These are phyloP conservation scores for Ianthella basta DNA, from an alignment of 37 sponge, comb jelly and placozoan species.

Conservation along the genomic window DNA sequence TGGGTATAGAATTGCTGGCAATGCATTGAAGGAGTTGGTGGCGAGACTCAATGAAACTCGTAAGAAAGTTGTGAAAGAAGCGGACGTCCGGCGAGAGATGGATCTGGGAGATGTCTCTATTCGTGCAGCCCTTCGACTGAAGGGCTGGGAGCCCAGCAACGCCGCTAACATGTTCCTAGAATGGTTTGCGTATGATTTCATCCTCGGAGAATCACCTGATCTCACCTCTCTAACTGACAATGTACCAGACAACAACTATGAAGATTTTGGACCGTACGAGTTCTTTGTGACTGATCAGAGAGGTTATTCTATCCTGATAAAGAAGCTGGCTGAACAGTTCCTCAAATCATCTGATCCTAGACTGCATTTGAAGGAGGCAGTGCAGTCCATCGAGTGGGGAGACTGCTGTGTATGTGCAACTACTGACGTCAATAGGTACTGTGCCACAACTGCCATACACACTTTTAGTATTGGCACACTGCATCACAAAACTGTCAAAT, in stretches of 20 bases:
- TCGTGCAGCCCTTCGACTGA: not conserved
- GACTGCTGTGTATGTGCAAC: constrained; percentile 62
- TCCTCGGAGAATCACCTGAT: constrained; percentile 20
- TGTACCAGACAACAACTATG: not conserved
- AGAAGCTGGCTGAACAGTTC: constrained; percentile 21
- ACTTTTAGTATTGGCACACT: constrained; percentile 67
- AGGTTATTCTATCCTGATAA: constrained; percentile 20
- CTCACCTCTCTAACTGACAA: constrained; percentile 12
- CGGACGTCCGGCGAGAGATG: not conserved
- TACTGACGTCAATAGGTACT: constrained; percentile 16
- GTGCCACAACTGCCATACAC: constrained; percentile 35
- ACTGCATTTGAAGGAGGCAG: constrained; percentile 37
- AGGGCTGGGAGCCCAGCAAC: not conserved
- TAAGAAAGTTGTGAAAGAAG: not conserved
- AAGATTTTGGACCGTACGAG: constrained; percentile 14
- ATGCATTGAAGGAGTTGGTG: not conserved
- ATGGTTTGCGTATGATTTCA: constrained; percentile 36
- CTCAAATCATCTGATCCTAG: constrained; percentile 23
- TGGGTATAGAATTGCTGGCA: not conserved
- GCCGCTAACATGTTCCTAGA: constrained; percentile 7
- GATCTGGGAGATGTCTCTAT: constrained; percentile 10
- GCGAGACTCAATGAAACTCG: not conserved
- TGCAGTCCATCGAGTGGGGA: constrained; percentile 47
- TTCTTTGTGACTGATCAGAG: constrained; percentile 43
- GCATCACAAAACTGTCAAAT: constrained; percentile 26